Evolutionary conservation across 2,797 vertebrate genomes (phyloP).

Genomic region (Spea hammondii): DNA sequence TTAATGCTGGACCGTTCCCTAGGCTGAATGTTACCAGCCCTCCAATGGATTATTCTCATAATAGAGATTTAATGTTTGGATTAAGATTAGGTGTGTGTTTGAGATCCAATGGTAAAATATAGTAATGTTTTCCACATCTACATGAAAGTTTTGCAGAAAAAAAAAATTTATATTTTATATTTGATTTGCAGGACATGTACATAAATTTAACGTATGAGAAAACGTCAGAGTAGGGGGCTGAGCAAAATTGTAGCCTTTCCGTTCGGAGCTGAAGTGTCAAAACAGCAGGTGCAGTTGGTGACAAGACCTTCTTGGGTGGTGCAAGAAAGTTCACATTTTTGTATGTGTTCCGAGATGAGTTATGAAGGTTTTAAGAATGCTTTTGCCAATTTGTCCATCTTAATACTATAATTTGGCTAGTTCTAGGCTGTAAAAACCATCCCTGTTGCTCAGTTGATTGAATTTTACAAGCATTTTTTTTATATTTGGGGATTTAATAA

Average conservation of each 20-base stretch:
- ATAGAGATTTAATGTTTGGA: too few species aligned
- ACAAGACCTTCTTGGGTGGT: conserved; percentile 51
- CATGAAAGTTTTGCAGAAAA: too few species aligned
- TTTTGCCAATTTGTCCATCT: not conserved
- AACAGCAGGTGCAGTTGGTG: conserved; percentile 40
- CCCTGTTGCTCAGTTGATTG: not conserved
- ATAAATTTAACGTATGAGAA: conserved; percentile 30
- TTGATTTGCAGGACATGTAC: too few species aligned
- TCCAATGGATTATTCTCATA: too few species aligned
- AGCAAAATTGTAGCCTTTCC: conserved; percentile 47
- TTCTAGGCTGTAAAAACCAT: not conserved
- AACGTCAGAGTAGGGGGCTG: conserved; percentile 40
- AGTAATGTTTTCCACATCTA: too few species aligned
- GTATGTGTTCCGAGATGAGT: not conserved
- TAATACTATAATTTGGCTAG: not conserved
- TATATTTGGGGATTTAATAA: not conserved
- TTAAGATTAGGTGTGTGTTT: too few species aligned
- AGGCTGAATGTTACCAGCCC: too few species aligned
- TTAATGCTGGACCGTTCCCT: too few species aligned
- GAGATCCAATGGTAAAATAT: too few species aligned
- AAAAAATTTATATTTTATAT: too few species aligned
- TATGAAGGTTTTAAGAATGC: not conserved
- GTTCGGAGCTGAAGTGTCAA: conserved; percentile 37
- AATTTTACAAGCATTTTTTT: not conserved
- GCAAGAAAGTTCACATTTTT: not conserved